Percentiles rank a stretch among this genome's conserved stretches.
Evolutionary conservation across 2,888 invertebrate species (phyloP).

Genomic region (Mermis nigrescens): DNA sequence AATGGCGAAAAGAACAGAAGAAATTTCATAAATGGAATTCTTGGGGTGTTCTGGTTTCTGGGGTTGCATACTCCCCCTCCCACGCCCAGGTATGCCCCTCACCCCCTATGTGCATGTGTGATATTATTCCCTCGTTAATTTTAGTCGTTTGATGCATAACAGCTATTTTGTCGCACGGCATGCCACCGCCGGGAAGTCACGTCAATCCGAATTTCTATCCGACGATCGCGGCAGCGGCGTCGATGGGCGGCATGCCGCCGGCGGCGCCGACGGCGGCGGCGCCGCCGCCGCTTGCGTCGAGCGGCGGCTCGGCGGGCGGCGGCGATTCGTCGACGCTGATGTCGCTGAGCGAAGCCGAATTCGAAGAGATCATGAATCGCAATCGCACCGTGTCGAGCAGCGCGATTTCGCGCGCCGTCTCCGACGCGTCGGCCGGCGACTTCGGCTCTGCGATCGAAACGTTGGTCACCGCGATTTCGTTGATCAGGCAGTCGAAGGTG

Average conservation of each 20-base stretch:
- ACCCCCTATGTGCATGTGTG: neutral
- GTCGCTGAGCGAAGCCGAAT: slow-evolving; percentile 59
- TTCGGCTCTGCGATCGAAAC: slow-evolving; percentile 96
- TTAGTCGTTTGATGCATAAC: too few species aligned
- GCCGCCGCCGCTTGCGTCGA: slow-evolving; percentile 26
- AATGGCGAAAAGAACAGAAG: too few species aligned
- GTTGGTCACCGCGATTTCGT: slow-evolving; percentile 86
- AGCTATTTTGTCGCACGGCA: neutral
- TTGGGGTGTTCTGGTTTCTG: too few species aligned
- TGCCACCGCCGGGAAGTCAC: slow-evolving; percentile 21
- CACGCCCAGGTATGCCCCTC: too few species aligned
- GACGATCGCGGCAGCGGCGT: slow-evolving; percentile 11
- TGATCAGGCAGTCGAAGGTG: slow-evolving; percentile 92
- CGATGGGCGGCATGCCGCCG: neutral
- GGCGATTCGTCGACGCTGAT: slow-evolving; percentile 9
- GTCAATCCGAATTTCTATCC: slow-evolving; percentile 23
- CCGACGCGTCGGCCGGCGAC: slow-evolving; percentile 69
- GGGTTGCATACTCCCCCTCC: too few species aligned
- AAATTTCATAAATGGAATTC: too few species aligned
- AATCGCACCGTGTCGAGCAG: slow-evolving; percentile 92
- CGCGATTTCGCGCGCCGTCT: slow-evolving; percentile 87
- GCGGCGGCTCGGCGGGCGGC: slow-evolving; percentile 48
- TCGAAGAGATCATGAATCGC: slow-evolving; percentile 90
- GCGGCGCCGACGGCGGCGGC: neutral
- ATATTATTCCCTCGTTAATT: neutral